Conservation (phyloP, 2,797 vertebrate genomes). For the Apodemus agrarius region DNA sequence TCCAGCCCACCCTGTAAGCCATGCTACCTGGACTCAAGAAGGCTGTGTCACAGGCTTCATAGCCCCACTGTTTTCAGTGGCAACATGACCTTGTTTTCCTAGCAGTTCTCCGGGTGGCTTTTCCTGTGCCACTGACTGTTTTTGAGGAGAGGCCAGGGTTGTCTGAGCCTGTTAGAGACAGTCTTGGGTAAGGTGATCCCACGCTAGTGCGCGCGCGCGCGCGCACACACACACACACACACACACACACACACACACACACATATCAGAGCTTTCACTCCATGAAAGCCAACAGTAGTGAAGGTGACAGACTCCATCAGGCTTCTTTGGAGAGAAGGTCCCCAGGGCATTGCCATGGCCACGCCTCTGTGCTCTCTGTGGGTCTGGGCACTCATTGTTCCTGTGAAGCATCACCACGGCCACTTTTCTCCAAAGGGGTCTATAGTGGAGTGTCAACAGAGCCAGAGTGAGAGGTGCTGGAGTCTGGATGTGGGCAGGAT, state of each 20-base stretch:
- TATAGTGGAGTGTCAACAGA: not conserved
- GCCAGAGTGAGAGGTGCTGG: not conserved
- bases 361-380: not conserved
- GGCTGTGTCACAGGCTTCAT: not conserved
- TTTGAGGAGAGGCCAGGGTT: not conserved
- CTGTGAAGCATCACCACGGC: not conserved
- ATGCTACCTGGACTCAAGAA: not conserved
- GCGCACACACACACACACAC: too few species aligned
- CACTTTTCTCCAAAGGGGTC: conserved; percentile 15
- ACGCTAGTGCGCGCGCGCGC: too few species aligned
- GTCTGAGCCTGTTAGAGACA: not conserved
- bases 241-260: not conserved
- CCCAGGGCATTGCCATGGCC: not conserved
- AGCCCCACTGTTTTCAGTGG: not conserved
- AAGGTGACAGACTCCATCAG: not conserved
- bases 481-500: not conserved
- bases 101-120: not conserved
- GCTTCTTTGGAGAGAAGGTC: not conserved
- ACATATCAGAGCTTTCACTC: not conserved
- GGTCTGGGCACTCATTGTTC: not conserved
- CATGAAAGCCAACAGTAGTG: not conserved
- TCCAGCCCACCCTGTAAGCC: not conserved
- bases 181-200: not conserved
- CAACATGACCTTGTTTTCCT: not conserved
- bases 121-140: not conserved